Evolutionary conservation across 2,797 vertebrate species (phyloP), one percentile per base, ranked within the genome.

Genomic region (Astyanax mexicanus): DNA sequence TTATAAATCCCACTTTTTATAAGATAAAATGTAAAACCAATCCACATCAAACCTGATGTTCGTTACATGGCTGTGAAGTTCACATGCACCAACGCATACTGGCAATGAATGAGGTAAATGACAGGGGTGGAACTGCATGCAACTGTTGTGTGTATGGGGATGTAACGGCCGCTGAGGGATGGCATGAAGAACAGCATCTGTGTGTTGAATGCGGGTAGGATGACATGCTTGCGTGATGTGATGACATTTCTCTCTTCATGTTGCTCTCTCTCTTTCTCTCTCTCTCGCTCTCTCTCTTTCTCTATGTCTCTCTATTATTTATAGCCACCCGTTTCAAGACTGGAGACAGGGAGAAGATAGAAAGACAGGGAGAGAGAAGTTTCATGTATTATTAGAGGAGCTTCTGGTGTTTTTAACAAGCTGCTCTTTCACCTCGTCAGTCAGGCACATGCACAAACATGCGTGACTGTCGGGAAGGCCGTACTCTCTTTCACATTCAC

Each of bases 371-470:
- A 42, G 6, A 57, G 40, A 73, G 35, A 52, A 21, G 42, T 40
- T 60, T 72, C 64, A 21, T 45, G 35, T 64, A 60, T 55, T 77
- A 82, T 82, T 70, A 77, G 40, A 62, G 13, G 2, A 60, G 40
- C 38, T 23, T 32, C 6, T 25, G 17, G 49, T 32, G 23, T 23
- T 45, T 55, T 45, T 57, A 52, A 62, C n/a, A 40, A 19, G 35
- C 19, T 21, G 35, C n/a, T 15, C 19, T 45, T 27, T 51, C 65
- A 75, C 32, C 6, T 75, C 44, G 69, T 60, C 55, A 60, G 52
- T 68, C 54, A 60, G 54, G 23, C 44, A 29, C 65, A 61, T 29
- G 54, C 51, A 75, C 62, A 75, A 45, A 75, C 72, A 64, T 23
- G 29, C 35, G 38, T 35, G 38, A 64, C 35, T 8, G n/a, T 6